Percentiles rank a stretch among this genome's conserved stretches.
These are phyloP conservation scores for Drosophila quinaria DNA, from an alignment of 2,888 invertebrate genomes.

Conservation along the genomic window DNA sequence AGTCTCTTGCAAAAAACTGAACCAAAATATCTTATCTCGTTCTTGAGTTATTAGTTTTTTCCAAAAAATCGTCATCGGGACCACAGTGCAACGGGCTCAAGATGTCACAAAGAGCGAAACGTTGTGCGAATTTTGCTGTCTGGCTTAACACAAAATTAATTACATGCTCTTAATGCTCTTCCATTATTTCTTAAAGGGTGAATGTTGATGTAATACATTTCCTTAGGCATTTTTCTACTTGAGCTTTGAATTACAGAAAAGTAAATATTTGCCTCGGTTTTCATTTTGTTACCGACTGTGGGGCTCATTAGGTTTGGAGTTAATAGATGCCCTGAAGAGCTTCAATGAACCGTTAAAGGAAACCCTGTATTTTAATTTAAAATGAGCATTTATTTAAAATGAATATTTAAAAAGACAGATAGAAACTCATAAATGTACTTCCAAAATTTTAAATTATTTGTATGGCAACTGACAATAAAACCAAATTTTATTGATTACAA, in stretches of 20 bases:
- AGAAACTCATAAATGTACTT: background rate
- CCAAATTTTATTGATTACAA: slow-evolving; percentile 23
- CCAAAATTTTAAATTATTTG: background rate
- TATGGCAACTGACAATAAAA: background rate
- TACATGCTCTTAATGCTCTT: slow-evolving; percentile 29
- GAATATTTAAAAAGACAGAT: background rate
- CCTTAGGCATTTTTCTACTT: slow-evolving; percentile 34
- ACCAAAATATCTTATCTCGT: no score
- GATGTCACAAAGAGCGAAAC: background rate
- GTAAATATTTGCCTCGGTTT: slow-evolving; percentile 51
- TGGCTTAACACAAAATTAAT: slow-evolving; percentile 33
- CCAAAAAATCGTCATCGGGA: no score
- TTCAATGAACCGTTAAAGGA: slow-evolving; percentile 30
- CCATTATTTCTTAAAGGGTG: slow-evolving; percentile 33
- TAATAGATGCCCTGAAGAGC: slow-evolving; percentile 15
- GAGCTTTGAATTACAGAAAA: slow-evolving; percentile 24
- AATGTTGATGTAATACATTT: slow-evolving; percentile 30
- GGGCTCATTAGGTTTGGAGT: slow-evolving; percentile 37
- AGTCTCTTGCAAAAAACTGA: no score
- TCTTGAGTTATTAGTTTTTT: no score
- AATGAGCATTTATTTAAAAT: slow-evolving; percentile 1
- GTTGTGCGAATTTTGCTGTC: slow-evolving; percentile 26
- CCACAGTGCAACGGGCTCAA: background rate
- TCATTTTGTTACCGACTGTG: slow-evolving; percentile 26
- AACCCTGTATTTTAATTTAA: slow-evolving; percentile 30